A percentile compares a stretch with the other conserved stretches of the same genome.
phyloP scores from a whole-genome alignment of 1,140 invertebrate genomes.

The Dolichoris vasculosae region DNA sequence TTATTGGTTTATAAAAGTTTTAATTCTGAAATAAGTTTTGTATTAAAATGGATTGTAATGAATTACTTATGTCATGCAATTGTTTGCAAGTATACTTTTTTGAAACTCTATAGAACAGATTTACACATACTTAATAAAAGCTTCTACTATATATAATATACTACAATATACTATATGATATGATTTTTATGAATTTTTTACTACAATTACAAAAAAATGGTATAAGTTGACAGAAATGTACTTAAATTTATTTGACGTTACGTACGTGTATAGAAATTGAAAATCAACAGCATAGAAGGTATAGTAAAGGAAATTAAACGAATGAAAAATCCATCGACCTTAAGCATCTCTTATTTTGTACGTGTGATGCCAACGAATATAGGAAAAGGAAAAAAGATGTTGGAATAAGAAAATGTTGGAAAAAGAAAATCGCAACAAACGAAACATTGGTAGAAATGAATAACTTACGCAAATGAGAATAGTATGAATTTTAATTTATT shows the following conservation, averaged over 20 bases:
- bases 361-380: background rate
- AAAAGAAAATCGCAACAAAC: constrained; percentile 4
- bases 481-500: constrained; percentile 49
- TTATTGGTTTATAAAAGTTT: too few relatives aligned
- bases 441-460: constrained; percentile 24
- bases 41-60: too few relatives aligned
- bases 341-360: background rate
- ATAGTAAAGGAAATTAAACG: constrained; percentile 32
- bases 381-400: background rate
- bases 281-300: background rate
- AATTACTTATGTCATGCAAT: too few relatives aligned
- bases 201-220: background rate
- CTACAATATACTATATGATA: too few relatives aligned
- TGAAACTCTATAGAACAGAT: too few relatives aligned
- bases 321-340: constrained; percentile 22
- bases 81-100: too few relatives aligned
- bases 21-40: too few relatives aligned
- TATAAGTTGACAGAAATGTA: background rate
- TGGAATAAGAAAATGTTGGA: background rate
- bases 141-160: too few relatives aligned
- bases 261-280: background rate
- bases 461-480: constrained; percentile 45
- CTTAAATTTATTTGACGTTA: too few relatives aligned
- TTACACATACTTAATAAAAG: too few relatives aligned
- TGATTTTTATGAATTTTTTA: too few relatives aligned